Percentiles rank a stretch among this genome's conserved stretches.
phyloP scores from a whole-genome alignment of 2,888 invertebrate species.

The Nipponacmea schrenckii region DNA sequence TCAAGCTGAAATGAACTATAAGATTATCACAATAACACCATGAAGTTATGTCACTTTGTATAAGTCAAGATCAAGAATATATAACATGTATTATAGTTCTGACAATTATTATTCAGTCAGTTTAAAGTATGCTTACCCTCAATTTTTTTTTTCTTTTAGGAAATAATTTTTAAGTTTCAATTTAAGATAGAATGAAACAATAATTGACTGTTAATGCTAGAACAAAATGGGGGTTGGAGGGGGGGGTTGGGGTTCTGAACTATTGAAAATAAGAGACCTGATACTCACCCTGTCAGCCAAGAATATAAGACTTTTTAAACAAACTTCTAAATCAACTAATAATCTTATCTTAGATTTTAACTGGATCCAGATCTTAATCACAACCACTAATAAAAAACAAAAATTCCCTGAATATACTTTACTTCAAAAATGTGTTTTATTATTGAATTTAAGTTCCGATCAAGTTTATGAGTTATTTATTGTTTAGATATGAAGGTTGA shows the following conservation, averaged over 20 bases:
- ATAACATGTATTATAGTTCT: no score
- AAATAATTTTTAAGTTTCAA: no score
- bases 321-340: conserved; percentile 84
- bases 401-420: not conserved
- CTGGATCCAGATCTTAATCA: conserved; percentile 53
- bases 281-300: conserved; percentile 63
- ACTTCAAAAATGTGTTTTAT: not conserved
- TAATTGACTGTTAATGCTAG: no score
- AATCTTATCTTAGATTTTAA: conserved; percentile 37
- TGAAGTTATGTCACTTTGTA: no score
- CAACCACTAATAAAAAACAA: conserved; percentile 37
- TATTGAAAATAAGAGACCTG: not conserved
- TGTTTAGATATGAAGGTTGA: no score
- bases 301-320: conserved; percentile 84
- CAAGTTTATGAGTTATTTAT: not conserved
- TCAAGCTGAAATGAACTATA: not conserved
- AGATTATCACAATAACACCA: not conserved
- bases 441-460: not conserved
- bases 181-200: no score
- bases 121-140: no score
- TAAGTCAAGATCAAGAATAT: no score
- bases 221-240: no score
- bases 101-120: no score
- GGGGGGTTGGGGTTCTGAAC: no score
- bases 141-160: no score